phyloP scores from a whole-genome alignment of 2,888 invertebrate species.

The Nasonia oneida region DNA sequence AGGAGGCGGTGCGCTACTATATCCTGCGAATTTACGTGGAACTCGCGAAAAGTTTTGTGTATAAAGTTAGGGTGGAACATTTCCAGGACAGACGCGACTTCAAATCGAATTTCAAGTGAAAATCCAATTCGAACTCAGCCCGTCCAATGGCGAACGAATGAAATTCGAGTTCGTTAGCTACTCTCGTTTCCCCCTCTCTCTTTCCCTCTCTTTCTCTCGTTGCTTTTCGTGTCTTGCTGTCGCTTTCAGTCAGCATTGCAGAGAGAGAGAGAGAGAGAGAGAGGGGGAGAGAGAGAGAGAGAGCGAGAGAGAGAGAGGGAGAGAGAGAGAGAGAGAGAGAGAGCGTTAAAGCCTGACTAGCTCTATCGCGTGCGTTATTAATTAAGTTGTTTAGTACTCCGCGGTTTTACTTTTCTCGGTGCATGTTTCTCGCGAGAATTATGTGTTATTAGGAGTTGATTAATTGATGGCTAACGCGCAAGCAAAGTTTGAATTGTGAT shows the following conservation, averaged over 20 bases:
- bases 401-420: too few species aligned
- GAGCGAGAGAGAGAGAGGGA: too few species aligned
- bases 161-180: conserved; percentile 68
- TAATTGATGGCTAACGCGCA: too few species aligned
- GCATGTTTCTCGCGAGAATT: not conserved
- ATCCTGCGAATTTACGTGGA: conserved; percentile 50
- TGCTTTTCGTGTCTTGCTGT: not conserved
- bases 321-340: too few species aligned
- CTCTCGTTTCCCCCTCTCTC: conserved; percentile 55
- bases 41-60: conserved; percentile 62
- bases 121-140: conserved; percentile 69
- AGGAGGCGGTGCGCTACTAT: not conserved
- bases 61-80: conserved; percentile 62
- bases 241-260: not conserved
- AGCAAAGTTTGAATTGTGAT: too few species aligned
- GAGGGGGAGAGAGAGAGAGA: too few species aligned
- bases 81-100: conserved; percentile 61
- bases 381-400: not conserved
- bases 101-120: conserved; percentile 70
- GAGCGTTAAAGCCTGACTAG: not conserved
- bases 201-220: not conserved
- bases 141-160: conserved; percentile 66
- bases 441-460: too few species aligned
- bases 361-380: not conserved
- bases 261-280: not conserved